These are phyloP conservation scores for Struthio camelus DNA, from an alignment of 2,113 vertebrate genomes.

Conservation along the genomic window DNA sequence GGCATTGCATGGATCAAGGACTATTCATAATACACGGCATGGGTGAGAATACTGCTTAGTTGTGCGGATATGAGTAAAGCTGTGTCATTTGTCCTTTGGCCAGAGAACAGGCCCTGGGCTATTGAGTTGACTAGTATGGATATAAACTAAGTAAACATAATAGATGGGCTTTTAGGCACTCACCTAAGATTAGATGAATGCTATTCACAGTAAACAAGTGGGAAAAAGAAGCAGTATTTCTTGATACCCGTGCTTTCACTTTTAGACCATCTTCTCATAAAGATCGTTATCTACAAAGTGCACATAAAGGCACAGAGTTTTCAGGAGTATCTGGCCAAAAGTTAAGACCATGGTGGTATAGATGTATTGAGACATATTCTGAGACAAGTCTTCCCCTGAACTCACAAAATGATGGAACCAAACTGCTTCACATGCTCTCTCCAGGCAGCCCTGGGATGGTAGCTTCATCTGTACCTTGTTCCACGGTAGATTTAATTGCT, in stretches of 20 bases:
- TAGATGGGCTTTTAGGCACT: rapidly evolving
- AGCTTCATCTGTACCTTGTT: background rate
- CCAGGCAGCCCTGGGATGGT: background rate
- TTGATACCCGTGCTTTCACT: background rate
- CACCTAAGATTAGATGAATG: background rate
- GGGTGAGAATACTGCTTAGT: background rate
- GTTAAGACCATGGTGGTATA: background rate
- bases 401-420: background rate
- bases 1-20: background rate
- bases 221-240: background rate
- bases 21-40: background rate
- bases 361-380: background rate
- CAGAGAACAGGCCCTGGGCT: background rate
- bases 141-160: background rate
- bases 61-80: background rate
- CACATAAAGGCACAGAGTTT: background rate
- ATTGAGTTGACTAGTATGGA: background rate
- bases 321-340: background rate
- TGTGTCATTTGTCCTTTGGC: background rate
- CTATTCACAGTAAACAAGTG: background rate
- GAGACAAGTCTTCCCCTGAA: background rate
- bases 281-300: background rate
- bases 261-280: background rate
- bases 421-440: background rate
- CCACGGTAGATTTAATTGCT: background rate